Percentiles rank a stretch among this genome's conserved stretches.
phyloP scores from a whole-genome alignment of 2,888 invertebrate genomes.

The Drosophila borealis region DNA sequence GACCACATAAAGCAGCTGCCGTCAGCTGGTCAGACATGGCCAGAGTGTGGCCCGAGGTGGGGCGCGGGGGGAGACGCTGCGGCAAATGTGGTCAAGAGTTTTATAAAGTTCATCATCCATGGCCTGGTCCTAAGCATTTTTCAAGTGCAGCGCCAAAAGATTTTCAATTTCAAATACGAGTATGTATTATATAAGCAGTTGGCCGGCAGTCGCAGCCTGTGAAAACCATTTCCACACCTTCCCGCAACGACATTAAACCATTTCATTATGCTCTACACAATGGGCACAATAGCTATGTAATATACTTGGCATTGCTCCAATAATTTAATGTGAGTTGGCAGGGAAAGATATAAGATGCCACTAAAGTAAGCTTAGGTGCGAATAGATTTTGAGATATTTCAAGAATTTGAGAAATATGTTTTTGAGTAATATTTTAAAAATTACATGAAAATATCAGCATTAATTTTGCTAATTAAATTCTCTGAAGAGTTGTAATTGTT shows the following conservation, averaged over 20 bases:
- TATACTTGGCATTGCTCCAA: conserved; percentile 6
- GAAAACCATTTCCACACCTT: conserved; percentile 49
- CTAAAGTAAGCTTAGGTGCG: background rate
- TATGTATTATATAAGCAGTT: conserved; percentile 68
- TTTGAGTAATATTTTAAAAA: no score
- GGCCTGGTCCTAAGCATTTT: conserved; percentile 68
- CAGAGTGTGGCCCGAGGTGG: conserved; percentile 50
- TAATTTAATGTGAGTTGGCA: background rate
- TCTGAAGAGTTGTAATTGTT: no score
- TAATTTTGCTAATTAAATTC: no score
- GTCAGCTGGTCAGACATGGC: conserved; percentile 73
- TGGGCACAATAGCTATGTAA: conserved; percentile 9
- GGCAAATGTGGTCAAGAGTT: conserved; percentile 77
- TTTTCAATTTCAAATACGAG: conserved; percentile 74
- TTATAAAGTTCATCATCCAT: conserved; percentile 75
- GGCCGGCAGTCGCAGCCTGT: conserved; percentile 44
- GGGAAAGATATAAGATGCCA: background rate
- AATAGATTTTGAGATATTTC: background rate
- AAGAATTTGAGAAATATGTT: background rate
- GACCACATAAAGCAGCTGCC: conserved; percentile 26
- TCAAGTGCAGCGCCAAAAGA: conserved; percentile 76
- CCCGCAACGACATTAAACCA: conserved; percentile 13
- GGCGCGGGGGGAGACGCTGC: conserved; percentile 28
- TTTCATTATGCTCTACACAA: conserved; percentile 47
- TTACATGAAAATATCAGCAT: no score